Evolutionary conservation across 1,140 invertebrate species (phyloP).

Genomic region (Panagrolaimus sp.): DNA sequence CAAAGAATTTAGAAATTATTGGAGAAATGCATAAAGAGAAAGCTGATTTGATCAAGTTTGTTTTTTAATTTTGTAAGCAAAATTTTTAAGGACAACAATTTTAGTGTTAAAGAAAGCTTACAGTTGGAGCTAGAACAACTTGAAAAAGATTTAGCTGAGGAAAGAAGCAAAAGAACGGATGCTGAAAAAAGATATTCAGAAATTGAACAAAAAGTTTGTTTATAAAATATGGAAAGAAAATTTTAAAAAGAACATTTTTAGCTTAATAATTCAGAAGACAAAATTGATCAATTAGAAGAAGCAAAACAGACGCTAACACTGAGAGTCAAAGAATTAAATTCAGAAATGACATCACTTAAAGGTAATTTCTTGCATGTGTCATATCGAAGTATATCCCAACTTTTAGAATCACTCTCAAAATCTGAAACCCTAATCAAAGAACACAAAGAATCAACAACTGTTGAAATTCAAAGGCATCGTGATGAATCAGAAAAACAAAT

Average conservation of each 20-base stretch:
- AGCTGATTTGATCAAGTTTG: conserved; percentile 9
- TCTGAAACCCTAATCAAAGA: background rate
- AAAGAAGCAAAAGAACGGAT: background rate
- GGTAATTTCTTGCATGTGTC: background rate
- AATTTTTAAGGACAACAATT: background rate
- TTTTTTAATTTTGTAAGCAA: background rate
- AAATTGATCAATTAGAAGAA: background rate
- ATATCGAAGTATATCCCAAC: background rate
- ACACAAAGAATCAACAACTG: background rate
- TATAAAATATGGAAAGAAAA: too few relatives aligned
- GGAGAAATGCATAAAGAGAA: conserved; percentile 2
- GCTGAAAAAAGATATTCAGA: background rate
- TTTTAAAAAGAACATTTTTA: background rate
- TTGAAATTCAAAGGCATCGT: conserved; percentile 1
- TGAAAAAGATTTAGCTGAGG: background rate
- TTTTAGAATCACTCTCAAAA: background rate
- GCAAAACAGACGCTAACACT: background rate
- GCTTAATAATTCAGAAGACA: background rate
- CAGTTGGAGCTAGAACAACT: background rate
- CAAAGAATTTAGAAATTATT: conserved; percentile 2
- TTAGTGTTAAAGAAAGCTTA: background rate
- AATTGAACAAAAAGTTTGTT: background rate
- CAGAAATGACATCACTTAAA: background rate
- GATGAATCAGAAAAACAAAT: background rate
- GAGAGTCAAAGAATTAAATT: background rate